phyloP scores from a whole-genome alignment of 2,113 vertebrate species.

The Sinocyclocheilus maitianheensis region DNA sequence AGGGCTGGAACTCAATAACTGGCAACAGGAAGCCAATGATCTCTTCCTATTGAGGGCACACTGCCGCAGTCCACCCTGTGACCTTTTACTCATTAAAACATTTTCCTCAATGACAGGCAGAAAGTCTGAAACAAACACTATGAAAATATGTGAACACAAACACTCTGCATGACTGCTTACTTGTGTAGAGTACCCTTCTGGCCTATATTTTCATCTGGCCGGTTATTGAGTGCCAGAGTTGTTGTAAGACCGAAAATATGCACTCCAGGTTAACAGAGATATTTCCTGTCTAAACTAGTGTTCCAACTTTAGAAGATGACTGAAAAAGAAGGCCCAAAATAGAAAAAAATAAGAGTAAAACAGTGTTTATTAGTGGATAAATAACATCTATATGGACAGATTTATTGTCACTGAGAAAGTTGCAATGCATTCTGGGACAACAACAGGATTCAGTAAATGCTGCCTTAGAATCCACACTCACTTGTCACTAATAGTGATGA shows the following conservation, averaged over 20 bases:
- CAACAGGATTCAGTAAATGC: not conserved
- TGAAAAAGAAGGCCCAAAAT: not conserved
- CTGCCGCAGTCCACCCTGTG: not conserved
- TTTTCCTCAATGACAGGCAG: not conserved
- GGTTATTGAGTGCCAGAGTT: not conserved
- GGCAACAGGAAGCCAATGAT: constrained; percentile 39
- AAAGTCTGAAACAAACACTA: not conserved
- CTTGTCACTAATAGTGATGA: not conserved
- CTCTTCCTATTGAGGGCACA: constrained; percentile 53
- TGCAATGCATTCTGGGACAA: not conserved
- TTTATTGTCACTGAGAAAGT: not conserved
- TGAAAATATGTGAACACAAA: not conserved
- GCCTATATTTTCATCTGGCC: constrained; percentile 13
- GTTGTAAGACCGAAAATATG: constrained; percentile 17
- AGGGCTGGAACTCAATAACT: constrained; percentile 22
- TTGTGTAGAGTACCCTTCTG: not conserved
- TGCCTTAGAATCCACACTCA: not conserved
- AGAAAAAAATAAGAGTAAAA: not conserved
- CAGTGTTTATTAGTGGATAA: not conserved
- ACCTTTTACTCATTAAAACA: not conserved
- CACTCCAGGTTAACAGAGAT: not conserved
- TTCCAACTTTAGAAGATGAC: not conserved
- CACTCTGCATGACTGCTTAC: not conserved
- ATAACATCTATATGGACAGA: not conserved
- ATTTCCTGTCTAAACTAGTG: not conserved